Percentiles rank a stretch among this genome's conserved stretches.
Evolutionary conservation across 1,140 invertebrate species (phyloP).

Genomic region (Conopomorpha cramerella): DNA sequence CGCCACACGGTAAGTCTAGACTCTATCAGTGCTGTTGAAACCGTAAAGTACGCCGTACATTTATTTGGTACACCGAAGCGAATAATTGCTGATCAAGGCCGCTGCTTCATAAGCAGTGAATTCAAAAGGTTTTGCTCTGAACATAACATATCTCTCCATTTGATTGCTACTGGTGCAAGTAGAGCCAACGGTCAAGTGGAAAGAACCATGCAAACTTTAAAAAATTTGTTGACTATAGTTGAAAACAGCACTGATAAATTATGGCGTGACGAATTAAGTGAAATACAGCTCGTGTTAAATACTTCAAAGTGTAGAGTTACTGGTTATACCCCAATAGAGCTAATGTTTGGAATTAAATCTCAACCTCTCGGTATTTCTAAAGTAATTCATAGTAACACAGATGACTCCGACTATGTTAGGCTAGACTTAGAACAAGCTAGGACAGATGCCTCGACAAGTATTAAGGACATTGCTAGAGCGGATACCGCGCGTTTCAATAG

Average conservation of each 20-base stretch:
- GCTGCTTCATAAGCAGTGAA: slow-evolving; percentile 10
- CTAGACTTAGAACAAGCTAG: slow-evolving; percentile 10
- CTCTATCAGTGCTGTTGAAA: slow-evolving; percentile 12
- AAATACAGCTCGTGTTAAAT: slow-evolving; percentile 19
- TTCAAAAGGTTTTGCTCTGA: slow-evolving; percentile 14
- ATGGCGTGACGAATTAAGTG: slow-evolving; percentile 14
- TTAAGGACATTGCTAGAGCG: slow-evolving; percentile 9
- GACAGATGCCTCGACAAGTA: slow-evolving; percentile 9
- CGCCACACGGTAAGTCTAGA: slow-evolving; percentile 13
- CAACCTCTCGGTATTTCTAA: slow-evolving; percentile 11
- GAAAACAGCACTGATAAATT: slow-evolving; percentile 15
- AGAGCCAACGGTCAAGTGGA: slow-evolving; percentile 20
- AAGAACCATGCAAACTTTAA: slow-evolving; percentile 15
- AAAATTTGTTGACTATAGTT: slow-evolving; percentile 10
- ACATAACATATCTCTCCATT: slow-evolving; percentile 17
- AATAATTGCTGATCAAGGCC: slow-evolving; percentile 21
- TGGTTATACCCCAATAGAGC: slow-evolving; percentile 12
- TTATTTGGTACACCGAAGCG: slow-evolving; percentile 20
- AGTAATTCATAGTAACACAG: slow-evolving; percentile 2
- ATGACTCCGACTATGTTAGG: slow-evolving; percentile 3
- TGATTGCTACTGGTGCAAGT: slow-evolving; percentile 19
- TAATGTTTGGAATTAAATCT: slow-evolving; percentile 15
- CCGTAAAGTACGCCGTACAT: slow-evolving; percentile 11
- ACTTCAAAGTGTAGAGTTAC: slow-evolving; percentile 14
- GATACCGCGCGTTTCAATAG: slow-evolving; percentile 11